Percentiles rank a stretch among this genome's conserved stretches.
These are phyloP conservation scores for Drosophila pseudotalamancana DNA, from an alignment of 2,888 invertebrate genomes.

Conservation along the genomic window DNA sequence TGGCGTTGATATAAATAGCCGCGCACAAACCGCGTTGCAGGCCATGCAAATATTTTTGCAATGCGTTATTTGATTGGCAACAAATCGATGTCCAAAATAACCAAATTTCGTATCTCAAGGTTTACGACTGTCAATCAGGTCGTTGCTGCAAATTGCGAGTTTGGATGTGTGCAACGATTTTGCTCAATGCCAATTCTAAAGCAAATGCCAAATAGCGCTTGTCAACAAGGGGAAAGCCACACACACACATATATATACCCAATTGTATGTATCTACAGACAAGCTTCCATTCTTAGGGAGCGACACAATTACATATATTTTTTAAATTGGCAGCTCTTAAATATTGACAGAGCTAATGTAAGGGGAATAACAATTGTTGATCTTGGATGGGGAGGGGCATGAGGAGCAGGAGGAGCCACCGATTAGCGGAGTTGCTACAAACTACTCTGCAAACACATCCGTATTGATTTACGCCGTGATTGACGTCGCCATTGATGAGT, in stretches of 20 bases:
- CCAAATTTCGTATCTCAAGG: constrained; percentile 44
- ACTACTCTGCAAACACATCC: background rate
- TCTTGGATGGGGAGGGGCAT: constrained; percentile 3
- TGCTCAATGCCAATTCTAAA: constrained; percentile 38
- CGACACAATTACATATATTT: constrained; percentile 13
- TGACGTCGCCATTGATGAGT: constrained; percentile 15
- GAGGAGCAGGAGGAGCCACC: constrained; percentile 11
- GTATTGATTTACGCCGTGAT: constrained; percentile 21
- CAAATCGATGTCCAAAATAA: constrained; percentile 28
- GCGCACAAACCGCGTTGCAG: constrained; percentile 7
- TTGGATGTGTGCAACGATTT: constrained; percentile 55
- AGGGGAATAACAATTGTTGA: constrained; percentile 38
- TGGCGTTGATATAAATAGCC: too few species aligned
- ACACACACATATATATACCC: constrained; percentile 19
- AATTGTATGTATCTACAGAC: background rate
- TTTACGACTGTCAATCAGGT: constrained; percentile 59
- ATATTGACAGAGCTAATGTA: constrained; percentile 64
- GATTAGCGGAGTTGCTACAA: constrained; percentile 22
- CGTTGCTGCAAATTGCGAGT: constrained; percentile 50
- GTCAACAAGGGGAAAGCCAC: constrained; percentile 47
- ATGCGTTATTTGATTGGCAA: constrained; percentile 13
- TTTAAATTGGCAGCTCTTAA: constrained; percentile 35
- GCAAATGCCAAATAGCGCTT: constrained; percentile 37
- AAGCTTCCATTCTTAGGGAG: constrained; percentile 4
- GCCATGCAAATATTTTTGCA: background rate